Conservation (phyloP, 1,140 invertebrate species). For the Panulirus ornatus region DNA sequence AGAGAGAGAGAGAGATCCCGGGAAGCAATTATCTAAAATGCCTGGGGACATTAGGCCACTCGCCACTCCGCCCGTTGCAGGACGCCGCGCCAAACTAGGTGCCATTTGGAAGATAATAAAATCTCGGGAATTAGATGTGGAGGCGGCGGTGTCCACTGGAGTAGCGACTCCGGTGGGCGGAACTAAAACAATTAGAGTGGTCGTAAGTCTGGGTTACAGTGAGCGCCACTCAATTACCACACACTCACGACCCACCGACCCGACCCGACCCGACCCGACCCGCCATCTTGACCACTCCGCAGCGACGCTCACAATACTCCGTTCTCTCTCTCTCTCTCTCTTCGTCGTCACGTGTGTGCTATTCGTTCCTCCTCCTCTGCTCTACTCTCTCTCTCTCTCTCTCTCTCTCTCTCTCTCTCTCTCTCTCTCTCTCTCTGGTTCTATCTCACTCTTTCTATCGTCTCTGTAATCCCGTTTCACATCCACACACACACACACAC, state of each 20-base stretch:
- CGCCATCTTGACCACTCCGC: constrained; percentile 20
- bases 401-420: not conserved
- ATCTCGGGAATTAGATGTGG: constrained; percentile 44
- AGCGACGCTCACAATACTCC: not conserved
- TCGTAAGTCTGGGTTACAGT: constrained; percentile 56
- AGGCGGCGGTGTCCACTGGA: constrained; percentile 46
- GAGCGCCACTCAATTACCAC: constrained; percentile 59
- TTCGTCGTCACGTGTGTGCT: not conserved
- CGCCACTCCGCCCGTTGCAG: not conserved
- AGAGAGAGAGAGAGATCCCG: not conserved
- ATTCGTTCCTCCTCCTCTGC: not conserved
- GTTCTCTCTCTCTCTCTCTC: not conserved
- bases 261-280: not conserved
- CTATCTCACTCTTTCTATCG: too few relatives aligned
- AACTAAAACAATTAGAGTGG: constrained; percentile 64
- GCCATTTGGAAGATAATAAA: constrained; percentile 36
- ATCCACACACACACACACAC: not conserved
- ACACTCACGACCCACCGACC: not conserved
- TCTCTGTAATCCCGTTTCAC: not conserved
- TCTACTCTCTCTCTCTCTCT: not conserved
- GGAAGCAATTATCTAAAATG: constrained; percentile 50
- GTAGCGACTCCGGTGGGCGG: constrained; percentile 22
- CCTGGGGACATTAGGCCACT: constrained; percentile 43
- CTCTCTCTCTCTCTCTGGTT: constrained; percentile 25
- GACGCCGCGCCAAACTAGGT: not conserved